These are phyloP conservation scores for Cydia pomonella DNA, from an alignment of 1,140 invertebrate genomes.

Conservation along the genomic window DNA sequence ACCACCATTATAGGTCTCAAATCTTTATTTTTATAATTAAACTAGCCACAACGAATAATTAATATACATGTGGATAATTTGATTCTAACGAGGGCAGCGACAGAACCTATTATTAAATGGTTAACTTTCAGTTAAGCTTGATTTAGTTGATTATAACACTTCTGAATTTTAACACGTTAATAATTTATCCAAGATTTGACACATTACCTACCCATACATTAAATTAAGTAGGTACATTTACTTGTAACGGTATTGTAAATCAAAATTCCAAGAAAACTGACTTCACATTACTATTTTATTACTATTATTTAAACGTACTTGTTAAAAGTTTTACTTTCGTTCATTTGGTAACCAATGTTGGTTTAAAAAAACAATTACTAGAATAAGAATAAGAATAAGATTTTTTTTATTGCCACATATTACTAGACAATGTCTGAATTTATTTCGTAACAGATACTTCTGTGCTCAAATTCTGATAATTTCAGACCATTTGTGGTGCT, in stretches of 20 bases:
- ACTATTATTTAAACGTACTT: too few species aligned
- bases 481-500: too few species aligned
- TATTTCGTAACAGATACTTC: too few species aligned
- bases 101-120: neutral
- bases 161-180: neutral
- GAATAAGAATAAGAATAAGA: too few species aligned
- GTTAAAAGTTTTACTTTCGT: too few species aligned
- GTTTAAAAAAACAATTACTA: too few species aligned
- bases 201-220: neutral
- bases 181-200: neutral
- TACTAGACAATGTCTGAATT: too few species aligned
- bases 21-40: neutral
- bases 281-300: too few species aligned
- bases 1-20: neutral
- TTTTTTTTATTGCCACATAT: too few species aligned
- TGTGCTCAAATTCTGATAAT: too few species aligned
- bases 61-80: neutral
- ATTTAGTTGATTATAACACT: conserved; percentile 1
- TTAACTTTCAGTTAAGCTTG: neutral
- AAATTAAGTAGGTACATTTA: neutral
- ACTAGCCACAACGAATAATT: neutral
- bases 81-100: neutral
- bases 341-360: too few species aligned
- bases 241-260: neutral
- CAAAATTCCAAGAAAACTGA: too few species aligned